Percentiles rank a stretch among this genome's conserved stretches.
Conservation (phyloP, 2,113 vertebrate genomes). For the Periophthalmus modestus region DNA sequence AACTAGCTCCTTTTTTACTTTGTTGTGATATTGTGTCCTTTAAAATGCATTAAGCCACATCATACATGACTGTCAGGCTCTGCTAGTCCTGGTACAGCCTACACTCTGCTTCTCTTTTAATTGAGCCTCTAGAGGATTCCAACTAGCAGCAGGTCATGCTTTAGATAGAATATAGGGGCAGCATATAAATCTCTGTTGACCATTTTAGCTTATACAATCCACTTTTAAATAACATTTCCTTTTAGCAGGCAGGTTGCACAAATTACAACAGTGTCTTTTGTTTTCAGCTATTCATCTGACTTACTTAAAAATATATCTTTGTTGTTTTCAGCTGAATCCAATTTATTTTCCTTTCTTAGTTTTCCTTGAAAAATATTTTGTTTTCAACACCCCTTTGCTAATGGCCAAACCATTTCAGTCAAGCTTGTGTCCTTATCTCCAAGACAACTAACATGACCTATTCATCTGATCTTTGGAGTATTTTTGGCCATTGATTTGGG, state of each 20-base stretch:
- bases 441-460: too few relatives aligned
- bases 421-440: too few relatives aligned
- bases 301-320: too few relatives aligned
- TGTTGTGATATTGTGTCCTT: background rate
- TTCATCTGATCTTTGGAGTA: too few relatives aligned
- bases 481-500: too few relatives aligned
- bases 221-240: background rate
- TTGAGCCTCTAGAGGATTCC: conserved; percentile 60
- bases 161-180: conserved; percentile 6
- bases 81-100: conserved; percentile 12
- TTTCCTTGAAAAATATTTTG: too few relatives aligned
- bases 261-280: background rate
- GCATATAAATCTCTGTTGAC: conserved; percentile 1
- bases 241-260: background rate
- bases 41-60: background rate
- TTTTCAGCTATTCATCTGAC: background rate
- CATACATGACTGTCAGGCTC: background rate
- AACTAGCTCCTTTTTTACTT: too few relatives aligned
- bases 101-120: conserved; percentile 55
- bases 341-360: background rate
- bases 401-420: too few relatives aligned
- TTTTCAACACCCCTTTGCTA: background rate
- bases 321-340: background rate
- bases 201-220: background rate
- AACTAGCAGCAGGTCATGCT: conserved; percentile 26